Evolutionary conservation across 1,140 invertebrate species (phyloP).

Genomic region (Drosophila sechellia): DNA sequence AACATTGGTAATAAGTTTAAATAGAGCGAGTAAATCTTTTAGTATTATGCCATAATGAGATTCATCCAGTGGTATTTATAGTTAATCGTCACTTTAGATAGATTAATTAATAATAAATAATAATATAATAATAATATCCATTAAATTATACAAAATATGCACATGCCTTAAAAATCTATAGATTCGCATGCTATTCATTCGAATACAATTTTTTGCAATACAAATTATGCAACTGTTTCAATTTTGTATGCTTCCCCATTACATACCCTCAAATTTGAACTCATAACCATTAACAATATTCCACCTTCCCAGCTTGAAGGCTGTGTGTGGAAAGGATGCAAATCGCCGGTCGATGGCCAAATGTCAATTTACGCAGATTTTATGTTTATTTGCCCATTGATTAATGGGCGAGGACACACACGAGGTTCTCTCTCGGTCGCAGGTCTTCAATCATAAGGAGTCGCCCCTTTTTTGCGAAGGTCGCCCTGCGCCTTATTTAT

Average conservation of each 20-base stretch:
- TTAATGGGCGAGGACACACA: constrained; percentile 57
- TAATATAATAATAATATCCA: too few species aligned
- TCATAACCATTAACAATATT: neutral
- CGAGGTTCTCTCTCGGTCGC: constrained; percentile 43
- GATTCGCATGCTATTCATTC: too few species aligned
- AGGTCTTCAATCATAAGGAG: constrained; percentile 74
- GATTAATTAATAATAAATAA: neutral
- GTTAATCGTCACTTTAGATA: neutral
- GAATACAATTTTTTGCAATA: too few species aligned
- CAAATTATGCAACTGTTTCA: too few species aligned
- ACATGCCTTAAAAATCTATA: too few species aligned
- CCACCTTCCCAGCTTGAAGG: too few species aligned
- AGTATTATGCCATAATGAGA: neutral
- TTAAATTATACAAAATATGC: too few species aligned
- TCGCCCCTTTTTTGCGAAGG: constrained; percentile 6
- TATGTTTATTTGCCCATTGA: constrained; percentile 75
- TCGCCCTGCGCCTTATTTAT: constrained; percentile 62
- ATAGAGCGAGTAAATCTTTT: neutral
- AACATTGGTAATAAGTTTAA: constrained; percentile 68
- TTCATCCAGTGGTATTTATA: neutral
- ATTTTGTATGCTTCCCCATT: too few species aligned
- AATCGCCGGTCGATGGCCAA: constrained; percentile 32
- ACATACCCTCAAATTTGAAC: too few species aligned
- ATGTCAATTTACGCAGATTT: constrained; percentile 71
- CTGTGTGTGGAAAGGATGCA: neutral